Evolutionary conservation across 2,888 invertebrate species (phyloP).

Genomic region (Oxycera nigricornis): DNA sequence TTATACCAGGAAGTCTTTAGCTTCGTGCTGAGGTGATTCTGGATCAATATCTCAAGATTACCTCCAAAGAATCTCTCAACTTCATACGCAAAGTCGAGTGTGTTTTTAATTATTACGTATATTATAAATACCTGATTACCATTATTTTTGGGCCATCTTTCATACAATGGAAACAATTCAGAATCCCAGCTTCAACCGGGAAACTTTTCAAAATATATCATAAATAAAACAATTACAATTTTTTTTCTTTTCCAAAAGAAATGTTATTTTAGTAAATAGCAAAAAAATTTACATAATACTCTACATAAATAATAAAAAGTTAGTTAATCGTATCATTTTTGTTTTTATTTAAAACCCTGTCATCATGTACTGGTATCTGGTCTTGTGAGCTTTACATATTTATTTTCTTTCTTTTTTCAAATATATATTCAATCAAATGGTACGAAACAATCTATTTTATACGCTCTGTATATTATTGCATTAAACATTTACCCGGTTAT

Average conservation of each 20-base stretch:
- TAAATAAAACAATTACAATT: slow-evolving; percentile 26
- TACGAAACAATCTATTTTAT: not conserved
- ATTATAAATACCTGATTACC: no score
- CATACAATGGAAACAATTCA: no score
- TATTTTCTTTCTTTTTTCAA: slow-evolving; percentile 2
- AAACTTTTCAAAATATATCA: no score
- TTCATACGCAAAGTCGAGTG: no score
- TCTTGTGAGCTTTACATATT: slow-evolving; percentile 38
- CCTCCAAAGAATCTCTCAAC: no score
- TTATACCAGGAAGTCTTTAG: no score
- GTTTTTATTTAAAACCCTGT: slow-evolving; percentile 40
- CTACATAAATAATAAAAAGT: slow-evolving; percentile 40
- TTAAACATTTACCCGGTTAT: not conserved
- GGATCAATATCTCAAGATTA: no score
- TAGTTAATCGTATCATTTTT: slow-evolving; percentile 36
- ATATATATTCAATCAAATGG: slow-evolving; percentile 11
- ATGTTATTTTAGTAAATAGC: slow-evolving; percentile 39
- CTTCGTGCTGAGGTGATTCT: no score
- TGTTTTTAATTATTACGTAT: no score
- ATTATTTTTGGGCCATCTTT: no score
- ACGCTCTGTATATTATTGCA: not conserved
- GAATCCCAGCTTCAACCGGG: no score
- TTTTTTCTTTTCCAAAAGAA: slow-evolving; percentile 30
- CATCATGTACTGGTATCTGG: slow-evolving; percentile 42
- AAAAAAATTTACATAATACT: slow-evolving; percentile 38